Conservation (phyloP, 2,113 vertebrate genomes). For the Macheiramphus alcinus region DNA sequence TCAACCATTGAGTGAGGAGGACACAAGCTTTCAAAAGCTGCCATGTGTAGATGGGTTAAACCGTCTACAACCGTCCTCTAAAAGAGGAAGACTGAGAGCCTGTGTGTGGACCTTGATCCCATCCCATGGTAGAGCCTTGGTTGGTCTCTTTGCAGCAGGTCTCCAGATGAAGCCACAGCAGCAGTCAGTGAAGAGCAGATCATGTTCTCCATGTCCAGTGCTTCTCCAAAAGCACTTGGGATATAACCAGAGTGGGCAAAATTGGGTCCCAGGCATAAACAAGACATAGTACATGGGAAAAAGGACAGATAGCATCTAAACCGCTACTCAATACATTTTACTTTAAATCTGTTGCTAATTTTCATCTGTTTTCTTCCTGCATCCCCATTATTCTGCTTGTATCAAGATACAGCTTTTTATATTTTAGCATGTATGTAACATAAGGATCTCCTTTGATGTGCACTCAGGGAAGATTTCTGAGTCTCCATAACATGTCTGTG, state of each 20-base stretch:
- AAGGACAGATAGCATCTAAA: not conserved
- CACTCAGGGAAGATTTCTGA: not conserved
- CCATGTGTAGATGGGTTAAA: no score
- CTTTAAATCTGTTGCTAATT: not conserved
- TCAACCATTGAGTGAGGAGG: not conserved
- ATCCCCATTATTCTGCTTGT: not conserved
- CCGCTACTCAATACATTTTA: not conserved
- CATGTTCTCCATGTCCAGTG: not conserved
- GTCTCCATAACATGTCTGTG: not conserved
- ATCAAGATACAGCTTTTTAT: not conserved
- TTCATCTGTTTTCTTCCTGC: not conserved
- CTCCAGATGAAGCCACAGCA: not conserved
- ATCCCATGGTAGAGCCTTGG: no score
- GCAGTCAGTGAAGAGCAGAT: not conserved
- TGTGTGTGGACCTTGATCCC: not conserved
- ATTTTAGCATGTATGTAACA: not conserved
- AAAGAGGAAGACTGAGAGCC: not conserved
- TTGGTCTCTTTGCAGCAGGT: not conserved
- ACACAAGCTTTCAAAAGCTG: not conserved
- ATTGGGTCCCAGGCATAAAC: not conserved
- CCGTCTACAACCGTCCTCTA: no score
- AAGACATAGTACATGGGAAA: not conserved
- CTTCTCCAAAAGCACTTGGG: not conserved
- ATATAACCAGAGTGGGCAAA: not conserved
- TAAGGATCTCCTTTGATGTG: not conserved